Evolutionary conservation across 2,113 vertebrate species (phyloP).

Genomic region (Alligator mississippiensis): DNA sequence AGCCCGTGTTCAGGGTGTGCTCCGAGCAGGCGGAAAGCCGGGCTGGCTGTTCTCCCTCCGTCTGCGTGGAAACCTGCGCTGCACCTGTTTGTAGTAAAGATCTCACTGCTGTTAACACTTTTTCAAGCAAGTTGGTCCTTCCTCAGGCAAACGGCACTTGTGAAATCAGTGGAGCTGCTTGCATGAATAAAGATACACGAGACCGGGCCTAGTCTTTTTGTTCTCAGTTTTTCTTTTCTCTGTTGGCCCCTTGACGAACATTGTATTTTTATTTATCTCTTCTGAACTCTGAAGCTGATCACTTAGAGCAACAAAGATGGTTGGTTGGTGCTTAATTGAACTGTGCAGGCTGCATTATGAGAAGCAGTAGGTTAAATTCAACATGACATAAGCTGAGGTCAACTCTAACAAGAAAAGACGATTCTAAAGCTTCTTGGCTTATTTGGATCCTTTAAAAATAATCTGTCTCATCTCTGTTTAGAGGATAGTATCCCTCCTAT

Average conservation of each 20-base stretch:
- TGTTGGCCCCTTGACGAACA: background rate
- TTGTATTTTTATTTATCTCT: background rate
- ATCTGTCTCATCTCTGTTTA: background rate
- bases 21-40: too few relatives aligned
- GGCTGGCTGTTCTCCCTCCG: too few relatives aligned
- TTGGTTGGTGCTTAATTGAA: conserved; percentile 23
- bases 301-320: background rate
- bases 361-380: background rate
- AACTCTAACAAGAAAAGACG: background rate
- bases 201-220: rapidly evolving
- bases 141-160: background rate
- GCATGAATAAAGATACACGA: background rate
- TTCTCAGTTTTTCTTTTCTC: background rate
- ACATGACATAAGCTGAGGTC: background rate
- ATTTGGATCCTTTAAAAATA: background rate
- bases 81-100: background rate
- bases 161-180: background rate
- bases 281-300: conserved; percentile 21
- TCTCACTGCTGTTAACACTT: background rate
- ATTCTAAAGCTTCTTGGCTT: background rate
- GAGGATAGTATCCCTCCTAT: background rate
- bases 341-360: background rate
- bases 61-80: background rate
- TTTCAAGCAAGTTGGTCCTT: background rate
- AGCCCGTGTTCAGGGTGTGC: background rate